Evolutionary conservation across 2,797 vertebrate genomes (phyloP), one percentile per base, ranked within the genome.

Genomic region (Allobates femoralis): DNA sequence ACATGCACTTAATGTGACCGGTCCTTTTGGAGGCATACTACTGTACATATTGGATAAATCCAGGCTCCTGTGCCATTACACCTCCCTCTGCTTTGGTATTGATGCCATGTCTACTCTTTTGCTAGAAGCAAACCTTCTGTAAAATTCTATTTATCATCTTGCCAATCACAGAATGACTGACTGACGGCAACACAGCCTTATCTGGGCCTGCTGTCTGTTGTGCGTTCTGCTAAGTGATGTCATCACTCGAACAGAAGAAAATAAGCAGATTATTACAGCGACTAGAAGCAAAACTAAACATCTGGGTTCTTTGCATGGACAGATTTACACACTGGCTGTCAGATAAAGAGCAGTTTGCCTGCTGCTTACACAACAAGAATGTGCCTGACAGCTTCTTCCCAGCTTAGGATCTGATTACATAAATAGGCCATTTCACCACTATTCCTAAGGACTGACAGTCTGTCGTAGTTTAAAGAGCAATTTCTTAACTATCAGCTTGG

Each of bases 281-380:
- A 94, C 93, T 92, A 91, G 93, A 93, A 95, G 93, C 93, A 95
- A 94, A 87, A 94, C 94, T 92, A 94, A 94, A 95, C 94, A 94
- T 93, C 93, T 94, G 93, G 94, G 92, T 92, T 94, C 86, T 95
- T 94, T 94, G 94, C 93, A 94, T 92, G 94, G 94, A 92, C 94
- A 95, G 94, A 94, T 95, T 95, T 94, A 95, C 93, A 94, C 94
- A 92, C 93, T 94, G 94, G 93, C 94, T 94, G 94, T 95, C 94
- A 95, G 94, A 95, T 94, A 94, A 95, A 95, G 94, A 93, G 91
- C 94, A 92, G 93, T 94, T 91, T 94, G 93, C 93, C 93, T 93
- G 93, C 94, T 94, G 94, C 94, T 94, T 94, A 93, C 93, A 94
- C 92, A 93, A 94, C 93, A 93, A 94, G 93, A 92, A 93, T 91